Conservation (phyloP, 2,797 vertebrate species). For the Acanthornis magna region DNA sequence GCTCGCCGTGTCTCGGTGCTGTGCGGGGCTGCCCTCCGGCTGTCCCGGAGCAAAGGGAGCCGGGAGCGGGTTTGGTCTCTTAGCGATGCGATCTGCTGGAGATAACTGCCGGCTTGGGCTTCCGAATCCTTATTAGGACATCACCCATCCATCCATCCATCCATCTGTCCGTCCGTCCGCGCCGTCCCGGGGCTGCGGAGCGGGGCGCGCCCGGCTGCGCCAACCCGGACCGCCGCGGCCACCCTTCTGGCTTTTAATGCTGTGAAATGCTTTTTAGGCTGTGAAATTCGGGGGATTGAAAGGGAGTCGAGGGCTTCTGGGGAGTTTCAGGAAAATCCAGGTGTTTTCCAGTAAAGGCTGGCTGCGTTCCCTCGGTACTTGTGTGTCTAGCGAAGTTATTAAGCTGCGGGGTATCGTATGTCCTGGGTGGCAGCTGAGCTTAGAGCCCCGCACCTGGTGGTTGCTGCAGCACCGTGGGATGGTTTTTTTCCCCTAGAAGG, state of each 20-base stretch:
- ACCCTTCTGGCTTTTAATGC: fast-evolving
- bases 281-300: fast-evolving
- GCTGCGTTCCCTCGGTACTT: fast-evolving
- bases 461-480: fast-evolving
- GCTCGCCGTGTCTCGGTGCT: no score
- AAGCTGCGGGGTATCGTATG: fast-evolving
- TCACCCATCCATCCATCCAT: neutral
- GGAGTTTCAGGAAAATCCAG: neutral
- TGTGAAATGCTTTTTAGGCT: fast-evolving
- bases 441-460: neutral
- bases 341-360: neutral
- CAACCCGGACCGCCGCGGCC: neutral
- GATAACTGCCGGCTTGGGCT: neutral
- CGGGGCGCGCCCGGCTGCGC: neutral
- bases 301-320: neutral
- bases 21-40: no score
- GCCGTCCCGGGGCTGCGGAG: neutral
- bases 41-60: neutral
- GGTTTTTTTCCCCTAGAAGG: neutral
- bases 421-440: neutral
- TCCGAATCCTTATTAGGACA: conserved; percentile 9
- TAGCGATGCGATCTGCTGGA: neutral
- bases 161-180: neutral
- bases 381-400: fast-evolving
- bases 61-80: neutral